Percentiles rank a stretch among this genome's conserved stretches.
Evolutionary conservation across 2,888 invertebrate genomes (phyloP).

Genomic region (Drosophila rubida): DNA sequence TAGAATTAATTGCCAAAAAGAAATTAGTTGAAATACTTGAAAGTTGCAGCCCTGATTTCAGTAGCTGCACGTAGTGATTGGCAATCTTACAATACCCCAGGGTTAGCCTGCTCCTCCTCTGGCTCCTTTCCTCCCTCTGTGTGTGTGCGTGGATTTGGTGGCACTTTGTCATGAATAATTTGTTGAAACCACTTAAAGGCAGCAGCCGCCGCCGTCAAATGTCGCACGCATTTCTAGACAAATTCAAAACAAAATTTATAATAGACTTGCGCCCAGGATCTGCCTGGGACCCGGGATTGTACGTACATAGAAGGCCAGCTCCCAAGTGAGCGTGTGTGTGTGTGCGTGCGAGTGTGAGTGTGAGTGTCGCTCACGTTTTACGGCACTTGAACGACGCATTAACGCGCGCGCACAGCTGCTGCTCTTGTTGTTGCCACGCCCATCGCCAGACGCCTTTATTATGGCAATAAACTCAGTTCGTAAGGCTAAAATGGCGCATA

Average conservation of each 20-base stretch:
- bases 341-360: constrained; percentile 26
- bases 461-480: constrained; percentile 71
- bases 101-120: not conserved
- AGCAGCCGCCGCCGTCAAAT: constrained; percentile 54
- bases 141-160: constrained; percentile 31
- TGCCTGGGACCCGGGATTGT: not conserved
- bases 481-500: constrained; percentile 66
- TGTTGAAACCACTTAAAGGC: constrained; percentile 75
- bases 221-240: constrained; percentile 71
- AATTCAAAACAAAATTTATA: constrained; percentile 76
- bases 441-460: constrained; percentile 64
- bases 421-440: constrained; percentile 28
- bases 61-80: constrained; percentile 22
- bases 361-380: constrained; percentile 75
- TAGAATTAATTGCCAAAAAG: not conserved
- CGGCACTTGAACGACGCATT: constrained; percentile 81
- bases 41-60: constrained; percentile 20
- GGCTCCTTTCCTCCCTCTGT: not conserved
- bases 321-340: constrained; percentile 1
- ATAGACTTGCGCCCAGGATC: constrained; percentile 57
- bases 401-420: constrained; percentile 78
- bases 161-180: constrained; percentile 76
- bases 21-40: not conserved
- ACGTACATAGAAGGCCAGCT: constrained; percentile 1
- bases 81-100: constrained; percentile 27